These are phyloP conservation scores for Tenthredo mesomela DNA, from an alignment of 2,888 invertebrate species.

Conservation along the genomic window DNA sequence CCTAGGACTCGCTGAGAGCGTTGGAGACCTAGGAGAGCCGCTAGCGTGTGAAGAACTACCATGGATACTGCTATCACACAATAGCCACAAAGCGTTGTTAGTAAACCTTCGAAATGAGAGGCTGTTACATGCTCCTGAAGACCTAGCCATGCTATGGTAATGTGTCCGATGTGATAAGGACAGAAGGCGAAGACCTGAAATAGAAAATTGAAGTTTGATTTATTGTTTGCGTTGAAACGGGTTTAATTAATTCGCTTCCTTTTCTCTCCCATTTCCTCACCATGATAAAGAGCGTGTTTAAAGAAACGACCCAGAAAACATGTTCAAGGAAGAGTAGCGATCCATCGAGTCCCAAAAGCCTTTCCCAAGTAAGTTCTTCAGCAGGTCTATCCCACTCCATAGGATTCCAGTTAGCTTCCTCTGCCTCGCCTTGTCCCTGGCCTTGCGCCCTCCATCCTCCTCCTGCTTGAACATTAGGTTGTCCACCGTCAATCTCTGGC, in stretches of 20 bases:
- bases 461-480: slow-evolving; percentile 60
- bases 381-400: slow-evolving; percentile 99
- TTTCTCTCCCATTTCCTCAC: slow-evolving; percentile 59
- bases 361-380: slow-evolving; percentile 99
- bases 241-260: not conserved
- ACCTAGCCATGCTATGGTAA: slow-evolving; percentile 87
- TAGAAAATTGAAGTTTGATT: not conserved
- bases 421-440: slow-evolving; percentile 82
- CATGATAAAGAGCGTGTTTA: slow-evolving; percentile 97
- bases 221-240: not conserved
- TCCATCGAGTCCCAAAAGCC: slow-evolving; percentile 96
- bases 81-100: slow-evolving; percentile 96
- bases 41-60: slow-evolving; percentile 91
- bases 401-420: slow-evolving; percentile 97
- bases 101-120: slow-evolving; percentile 94
- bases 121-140: slow-evolving; percentile 85
- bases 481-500: slow-evolving; percentile 68
- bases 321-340: slow-evolving; percentile 98
- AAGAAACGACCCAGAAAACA: slow-evolving; percentile 99
- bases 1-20: slow-evolving; percentile 93
- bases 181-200: slow-evolving; percentile 93
- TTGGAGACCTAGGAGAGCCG: slow-evolving; percentile 89
- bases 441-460: slow-evolving; percentile 72
- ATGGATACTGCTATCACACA: slow-evolving; percentile 91
- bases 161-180: slow-evolving; percentile 96